These are phyloP conservation scores for Phallusia fumigata DNA, from an alignment of 23 tunicate genomes.

Conservation along the genomic window DNA sequence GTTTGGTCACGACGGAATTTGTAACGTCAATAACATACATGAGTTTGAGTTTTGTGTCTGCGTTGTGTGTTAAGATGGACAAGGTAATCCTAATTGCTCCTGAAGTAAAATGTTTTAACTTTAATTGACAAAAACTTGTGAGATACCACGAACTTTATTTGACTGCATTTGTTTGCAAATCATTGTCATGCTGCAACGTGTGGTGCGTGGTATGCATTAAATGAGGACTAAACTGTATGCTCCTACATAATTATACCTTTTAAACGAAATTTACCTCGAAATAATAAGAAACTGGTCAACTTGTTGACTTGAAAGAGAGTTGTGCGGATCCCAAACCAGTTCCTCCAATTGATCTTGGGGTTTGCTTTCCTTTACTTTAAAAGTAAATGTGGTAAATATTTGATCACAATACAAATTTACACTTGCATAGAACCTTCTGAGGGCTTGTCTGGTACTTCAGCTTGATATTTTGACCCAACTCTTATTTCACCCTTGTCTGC, in stretches of 20 bases:
- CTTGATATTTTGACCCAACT: constrained; percentile 88
- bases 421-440: constrained; percentile 24
- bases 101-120: too few relatives aligned
- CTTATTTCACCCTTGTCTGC: constrained; percentile 99
- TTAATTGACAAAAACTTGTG: too few relatives aligned
- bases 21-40: too few relatives aligned
- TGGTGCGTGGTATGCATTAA: too few relatives aligned
- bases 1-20: too few relatives aligned
- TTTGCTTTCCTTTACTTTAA: neutral
- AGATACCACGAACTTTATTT: too few relatives aligned
- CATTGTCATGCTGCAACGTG: too few relatives aligned
- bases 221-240: too few relatives aligned
- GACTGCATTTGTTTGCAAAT: too few relatives aligned
- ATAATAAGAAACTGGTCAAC: constrained; percentile 73
- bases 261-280: constrained; percentile 50
- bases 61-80: too few relatives aligned
- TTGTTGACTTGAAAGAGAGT: constrained; percentile 47
- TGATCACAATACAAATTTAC: neutral
- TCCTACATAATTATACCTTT: neutral
- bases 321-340: constrained; percentile 51
- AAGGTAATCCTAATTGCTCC: too few relatives aligned
- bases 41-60: too few relatives aligned
- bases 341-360: constrained; percentile 37
- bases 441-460: constrained; percentile 49
- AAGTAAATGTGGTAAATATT: neutral